These are phyloP conservation scores for Temnothorax longispinosus DNA, from an alignment of 1,140 invertebrate species.

Conservation along the genomic window DNA sequence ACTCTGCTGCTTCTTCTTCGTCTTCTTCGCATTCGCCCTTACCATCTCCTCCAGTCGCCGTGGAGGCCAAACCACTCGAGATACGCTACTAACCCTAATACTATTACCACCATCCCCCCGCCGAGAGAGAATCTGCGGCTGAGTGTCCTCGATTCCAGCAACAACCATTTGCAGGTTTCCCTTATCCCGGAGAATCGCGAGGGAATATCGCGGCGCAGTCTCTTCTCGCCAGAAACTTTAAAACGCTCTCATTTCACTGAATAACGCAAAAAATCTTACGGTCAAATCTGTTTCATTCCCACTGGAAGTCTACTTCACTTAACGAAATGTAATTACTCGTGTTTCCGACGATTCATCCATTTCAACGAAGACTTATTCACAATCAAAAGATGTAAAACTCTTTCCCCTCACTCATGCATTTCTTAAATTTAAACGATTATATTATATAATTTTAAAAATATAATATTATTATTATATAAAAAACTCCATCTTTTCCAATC, in stretches of 20 bases:
- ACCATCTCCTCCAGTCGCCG: slow-evolving; percentile 40
- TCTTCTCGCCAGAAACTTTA: slow-evolving; percentile 65
- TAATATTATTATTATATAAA: background rate
- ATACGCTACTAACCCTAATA: slow-evolving; percentile 77
- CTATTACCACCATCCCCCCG: slow-evolving; percentile 70
- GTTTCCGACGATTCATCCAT: slow-evolving; percentile 4
- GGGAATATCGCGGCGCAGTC: slow-evolving; percentile 60
- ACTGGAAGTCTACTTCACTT: slow-evolving; percentile 2
- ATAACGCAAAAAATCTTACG: slow-evolving; percentile 58
- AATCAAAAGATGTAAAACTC: background rate
- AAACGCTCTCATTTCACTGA: slow-evolving; percentile 65
- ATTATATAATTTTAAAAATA: background rate
- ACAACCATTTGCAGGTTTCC: slow-evolving; percentile 73
- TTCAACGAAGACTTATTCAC: background rate
- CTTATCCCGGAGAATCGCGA: slow-evolving; percentile 64
- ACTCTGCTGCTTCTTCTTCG: slow-evolving; percentile 44
- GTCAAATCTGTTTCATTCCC: slow-evolving; percentile 19
- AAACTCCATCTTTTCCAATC: background rate
- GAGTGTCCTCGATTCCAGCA: slow-evolving; percentile 73
- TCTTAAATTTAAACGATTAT: background rate
- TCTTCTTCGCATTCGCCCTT: slow-evolving; percentile 52
- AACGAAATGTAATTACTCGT: slow-evolving; percentile 23
- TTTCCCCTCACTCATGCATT: background rate
- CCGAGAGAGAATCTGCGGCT: slow-evolving; percentile 66
- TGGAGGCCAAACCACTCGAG: slow-evolving; percentile 68